These are phyloP conservation scores for Agonopterix heracliana DNA, from an alignment of 2,888 invertebrate species.

Conservation along the genomic window DNA sequence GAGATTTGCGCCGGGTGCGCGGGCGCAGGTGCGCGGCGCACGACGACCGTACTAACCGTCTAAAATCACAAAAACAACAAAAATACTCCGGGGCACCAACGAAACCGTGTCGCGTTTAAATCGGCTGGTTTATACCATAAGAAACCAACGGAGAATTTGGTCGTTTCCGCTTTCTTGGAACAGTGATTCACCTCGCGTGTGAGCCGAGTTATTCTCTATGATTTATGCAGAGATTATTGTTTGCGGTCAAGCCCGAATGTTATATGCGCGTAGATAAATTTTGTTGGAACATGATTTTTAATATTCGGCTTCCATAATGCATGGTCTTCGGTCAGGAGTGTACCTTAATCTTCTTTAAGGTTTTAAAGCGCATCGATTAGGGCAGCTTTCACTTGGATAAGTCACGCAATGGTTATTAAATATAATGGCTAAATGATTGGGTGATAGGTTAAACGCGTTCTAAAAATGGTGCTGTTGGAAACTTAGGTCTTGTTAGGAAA, in stretches of 20 bases:
- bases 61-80: constrained; percentile 49
- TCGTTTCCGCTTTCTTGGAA: constrained; percentile 72
- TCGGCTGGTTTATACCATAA: constrained; percentile 51
- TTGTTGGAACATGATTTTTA: constrained; percentile 43
- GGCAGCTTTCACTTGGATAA: constrained; percentile 52
- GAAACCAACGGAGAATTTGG: constrained; percentile 60
- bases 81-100: constrained; percentile 28
- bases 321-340: constrained; percentile 19
- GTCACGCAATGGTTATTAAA: constrained; percentile 51
- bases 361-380: constrained; percentile 52
- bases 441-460: constrained; percentile 14
- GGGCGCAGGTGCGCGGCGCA: constrained; percentile 64
- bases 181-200: constrained; percentile 68
- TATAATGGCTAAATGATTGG: constrained; percentile 27
- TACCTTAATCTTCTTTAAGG: constrained; percentile 43
- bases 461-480: constrained; percentile 8
- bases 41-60: constrained; percentile 49
- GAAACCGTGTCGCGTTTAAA: constrained; percentile 37
- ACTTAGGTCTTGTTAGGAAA: constrained; percentile 4
- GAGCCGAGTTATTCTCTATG: constrained; percentile 43
- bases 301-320: constrained; percentile 44
- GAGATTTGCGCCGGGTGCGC: constrained; percentile 66
- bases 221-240: constrained; percentile 59
- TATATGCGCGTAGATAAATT: constrained; percentile 41
- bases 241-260: constrained; percentile 51